These are phyloP conservation scores for Lamproptera curius DNA, from an alignment of 2,888 invertebrate species.

Conservation along the genomic window DNA sequence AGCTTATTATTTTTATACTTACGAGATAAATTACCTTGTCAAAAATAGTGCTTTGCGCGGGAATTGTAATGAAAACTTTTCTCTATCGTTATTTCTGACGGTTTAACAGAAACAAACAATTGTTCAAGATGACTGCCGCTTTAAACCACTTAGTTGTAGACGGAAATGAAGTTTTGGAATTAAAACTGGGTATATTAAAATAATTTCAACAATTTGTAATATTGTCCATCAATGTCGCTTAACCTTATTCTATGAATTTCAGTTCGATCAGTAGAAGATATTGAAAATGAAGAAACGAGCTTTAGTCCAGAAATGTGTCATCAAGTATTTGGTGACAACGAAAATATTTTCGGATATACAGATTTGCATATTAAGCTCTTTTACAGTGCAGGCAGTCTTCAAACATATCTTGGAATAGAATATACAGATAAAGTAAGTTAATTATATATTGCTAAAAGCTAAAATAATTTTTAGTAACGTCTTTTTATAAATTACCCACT, in stretches of 20 bases:
- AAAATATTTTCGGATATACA: conserved; percentile 96
- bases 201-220: not conserved
- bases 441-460: not conserved
- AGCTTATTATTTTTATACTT: not conserved
- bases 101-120: conserved; percentile 1
- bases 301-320: conserved; percentile 94
- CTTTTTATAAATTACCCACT: no score
- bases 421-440: conserved; percentile 80
- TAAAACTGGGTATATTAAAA: conserved; percentile 66
- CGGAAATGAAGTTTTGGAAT: conserved; percentile 76
- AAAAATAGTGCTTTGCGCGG: conserved; percentile 39
- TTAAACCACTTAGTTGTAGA: conserved; percentile 73
- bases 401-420: conserved; percentile 87
- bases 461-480: no score
- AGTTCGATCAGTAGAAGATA: conserved; percentile 81
- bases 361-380: conserved; percentile 87
- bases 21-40: not conserved
- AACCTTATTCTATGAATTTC: conserved; percentile 25
- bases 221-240: not conserved
- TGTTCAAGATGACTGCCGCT: conserved; percentile 61
- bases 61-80: conserved; percentile 34
- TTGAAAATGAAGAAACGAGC: conserved; percentile 79
- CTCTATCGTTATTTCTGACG: conserved; percentile 13
- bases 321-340: conserved; percentile 94
- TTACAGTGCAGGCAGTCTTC: conserved; percentile 89